These are phyloP conservation scores for Drosophila hawaiiensis DNA, from an alignment of 2,888 invertebrate species.

Conservation along the genomic window DNA sequence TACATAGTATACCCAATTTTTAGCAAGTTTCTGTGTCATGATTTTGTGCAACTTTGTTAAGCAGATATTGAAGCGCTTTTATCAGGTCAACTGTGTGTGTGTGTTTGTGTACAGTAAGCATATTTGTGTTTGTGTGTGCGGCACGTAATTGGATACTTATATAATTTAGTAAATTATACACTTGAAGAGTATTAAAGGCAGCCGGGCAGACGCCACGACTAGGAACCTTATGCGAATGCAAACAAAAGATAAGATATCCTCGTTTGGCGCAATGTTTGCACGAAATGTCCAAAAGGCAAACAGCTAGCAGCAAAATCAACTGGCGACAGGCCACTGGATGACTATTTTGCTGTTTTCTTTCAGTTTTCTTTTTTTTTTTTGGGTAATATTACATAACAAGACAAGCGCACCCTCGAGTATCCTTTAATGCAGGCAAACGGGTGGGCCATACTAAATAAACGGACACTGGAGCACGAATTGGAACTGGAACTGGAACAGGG, in stretches of 20 bases:
- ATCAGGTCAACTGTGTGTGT: slow-evolving; percentile 35
- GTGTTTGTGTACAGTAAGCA: not conserved
- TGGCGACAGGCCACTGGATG: slow-evolving; percentile 37
- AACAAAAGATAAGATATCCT: slow-evolving; percentile 83
- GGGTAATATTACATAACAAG: slow-evolving; percentile 72
- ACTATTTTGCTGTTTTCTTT: slow-evolving; percentile 18
- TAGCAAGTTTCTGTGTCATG: slow-evolving; percentile 27
- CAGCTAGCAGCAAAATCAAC: slow-evolving; percentile 58
- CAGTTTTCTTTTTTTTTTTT: slow-evolving; percentile 25
- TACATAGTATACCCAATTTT: not conserved
- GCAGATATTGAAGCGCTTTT: slow-evolving; percentile 48
- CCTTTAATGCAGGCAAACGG: slow-evolving; percentile 56
- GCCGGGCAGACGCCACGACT: slow-evolving; percentile 55
- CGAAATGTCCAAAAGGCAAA: slow-evolving; percentile 71
- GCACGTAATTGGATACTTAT: slow-evolving; percentile 77
- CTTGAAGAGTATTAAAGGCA: slow-evolving; percentile 79
- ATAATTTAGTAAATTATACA: slow-evolving; percentile 80
- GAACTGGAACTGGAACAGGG: slow-evolving; percentile 2
- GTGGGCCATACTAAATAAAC: slow-evolving; percentile 9
- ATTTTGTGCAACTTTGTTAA: slow-evolving; percentile 38
- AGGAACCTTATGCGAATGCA: slow-evolving; percentile 75
- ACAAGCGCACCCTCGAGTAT: slow-evolving; percentile 65
- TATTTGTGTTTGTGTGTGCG: slow-evolving; percentile 35
- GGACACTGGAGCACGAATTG: slow-evolving; percentile 3
- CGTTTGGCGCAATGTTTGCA: slow-evolving; percentile 67